Percentiles rank a stretch among this genome's conserved stretches.
phyloP scores from a whole-genome alignment of 2,113 vertebrate genomes.

The Callionymus lyra region DNA sequence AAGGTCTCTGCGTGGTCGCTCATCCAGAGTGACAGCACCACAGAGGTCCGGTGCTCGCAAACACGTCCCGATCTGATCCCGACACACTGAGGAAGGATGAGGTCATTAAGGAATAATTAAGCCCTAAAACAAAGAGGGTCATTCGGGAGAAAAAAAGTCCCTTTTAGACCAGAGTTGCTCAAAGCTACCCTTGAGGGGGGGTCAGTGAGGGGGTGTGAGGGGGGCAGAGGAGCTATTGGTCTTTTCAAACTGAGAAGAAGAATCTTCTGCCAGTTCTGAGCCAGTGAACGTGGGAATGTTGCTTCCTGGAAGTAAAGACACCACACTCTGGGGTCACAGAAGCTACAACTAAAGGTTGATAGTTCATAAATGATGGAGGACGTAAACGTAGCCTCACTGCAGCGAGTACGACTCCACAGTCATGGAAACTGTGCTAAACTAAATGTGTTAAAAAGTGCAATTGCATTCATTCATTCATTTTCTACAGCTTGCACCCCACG shows the following conservation, averaged over 20 bases:
- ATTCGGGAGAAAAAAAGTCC: slow-evolving; percentile 45
- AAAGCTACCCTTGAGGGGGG: slow-evolving; percentile 42
- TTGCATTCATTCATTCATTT: too few species aligned
- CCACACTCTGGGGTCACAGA: too few species aligned
- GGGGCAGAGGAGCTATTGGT: slow-evolving; percentile 40
- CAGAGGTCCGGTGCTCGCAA: slow-evolving; percentile 54
- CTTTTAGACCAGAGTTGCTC: slow-evolving; percentile 37
- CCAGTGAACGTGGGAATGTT: too few species aligned
- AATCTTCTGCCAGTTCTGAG: too few species aligned
- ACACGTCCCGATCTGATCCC: slow-evolving; percentile 47
- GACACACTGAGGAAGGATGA: slow-evolving; percentile 55
- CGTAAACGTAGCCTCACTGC: too few species aligned
- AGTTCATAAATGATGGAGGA: too few species aligned
- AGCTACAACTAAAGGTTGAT: too few species aligned
- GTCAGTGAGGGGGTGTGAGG: not conserved
- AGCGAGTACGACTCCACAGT: too few species aligned
- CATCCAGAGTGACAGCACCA: slow-evolving; percentile 55
- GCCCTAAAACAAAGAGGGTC: slow-evolving; percentile 57
- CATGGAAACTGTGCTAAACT: too few species aligned
- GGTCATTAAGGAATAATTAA: slow-evolving; percentile 63
- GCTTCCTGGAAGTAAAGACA: too few species aligned
- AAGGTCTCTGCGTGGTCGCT: slow-evolving; percentile 47
- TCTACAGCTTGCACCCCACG: too few species aligned
- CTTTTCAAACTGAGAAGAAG: slow-evolving; percentile 39
- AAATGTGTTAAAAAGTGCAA: too few species aligned